Evolutionary conservation across 2,888 invertebrate species (phyloP).

Genomic region (Griposia aprilina): DNA sequence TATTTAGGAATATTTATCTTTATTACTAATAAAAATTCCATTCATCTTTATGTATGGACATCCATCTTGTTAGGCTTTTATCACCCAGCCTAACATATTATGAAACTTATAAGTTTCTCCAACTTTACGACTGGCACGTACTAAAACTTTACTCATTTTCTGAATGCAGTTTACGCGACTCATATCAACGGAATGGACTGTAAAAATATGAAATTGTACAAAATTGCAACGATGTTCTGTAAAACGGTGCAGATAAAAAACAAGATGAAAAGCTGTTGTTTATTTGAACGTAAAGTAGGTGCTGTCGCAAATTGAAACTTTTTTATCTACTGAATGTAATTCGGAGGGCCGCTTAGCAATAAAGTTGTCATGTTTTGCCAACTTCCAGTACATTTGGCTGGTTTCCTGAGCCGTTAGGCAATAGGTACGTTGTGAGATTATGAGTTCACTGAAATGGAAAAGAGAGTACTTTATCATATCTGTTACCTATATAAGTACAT

Average conservation of each 20-base stretch:
- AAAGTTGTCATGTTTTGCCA: slow-evolving; percentile 37
- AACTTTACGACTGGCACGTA: slow-evolving; percentile 42
- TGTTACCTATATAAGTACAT: background rate
- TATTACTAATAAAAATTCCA: slow-evolving; percentile 53
- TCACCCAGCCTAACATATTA: slow-evolving; percentile 42
- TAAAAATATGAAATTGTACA: slow-evolving; percentile 54
- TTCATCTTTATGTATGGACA: slow-evolving; percentile 37
- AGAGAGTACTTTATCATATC: background rate
- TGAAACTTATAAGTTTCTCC: slow-evolving; percentile 47
- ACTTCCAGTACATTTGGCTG: slow-evolving; percentile 30
- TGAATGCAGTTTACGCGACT: slow-evolving; percentile 53
- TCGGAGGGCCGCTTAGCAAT: slow-evolving; percentile 26
- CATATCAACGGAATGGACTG: slow-evolving; percentile 49
- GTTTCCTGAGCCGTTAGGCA: slow-evolving; percentile 17
- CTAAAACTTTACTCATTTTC: slow-evolving; percentile 52
- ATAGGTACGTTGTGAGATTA: background rate
- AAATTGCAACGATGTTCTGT: slow-evolving; percentile 44
- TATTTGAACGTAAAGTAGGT: slow-evolving; percentile 42
- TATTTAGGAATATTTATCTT: slow-evolving; percentile 44
- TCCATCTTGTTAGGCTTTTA: slow-evolving; percentile 47
- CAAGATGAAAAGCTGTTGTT: slow-evolving; percentile 54
- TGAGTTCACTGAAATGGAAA: slow-evolving; percentile 2
- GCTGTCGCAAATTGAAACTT: slow-evolving; percentile 42
- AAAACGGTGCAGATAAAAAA: slow-evolving; percentile 43
- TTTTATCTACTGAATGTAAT: slow-evolving; percentile 52